phyloP scores from a whole-genome alignment of 2,113 vertebrate species.

The Callipepla californica region DNA sequence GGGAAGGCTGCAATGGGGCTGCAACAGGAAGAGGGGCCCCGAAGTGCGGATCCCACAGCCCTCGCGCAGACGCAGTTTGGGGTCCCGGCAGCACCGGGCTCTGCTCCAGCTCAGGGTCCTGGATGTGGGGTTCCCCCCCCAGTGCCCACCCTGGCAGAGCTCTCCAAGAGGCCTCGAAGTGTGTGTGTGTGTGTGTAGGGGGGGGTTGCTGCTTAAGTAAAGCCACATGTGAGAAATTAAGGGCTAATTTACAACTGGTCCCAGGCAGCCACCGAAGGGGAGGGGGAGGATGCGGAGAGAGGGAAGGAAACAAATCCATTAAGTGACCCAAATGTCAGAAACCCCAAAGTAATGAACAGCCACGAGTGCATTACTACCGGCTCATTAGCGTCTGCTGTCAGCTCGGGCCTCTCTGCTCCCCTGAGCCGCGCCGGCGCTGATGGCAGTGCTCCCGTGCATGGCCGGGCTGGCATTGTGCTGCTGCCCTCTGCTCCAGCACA shows the following conservation, averaged over 20 bases:
- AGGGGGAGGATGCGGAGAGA: neutral
- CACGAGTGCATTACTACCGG: neutral
- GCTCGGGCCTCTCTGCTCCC: neutral
- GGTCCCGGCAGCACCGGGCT: neutral
- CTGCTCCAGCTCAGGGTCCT: neutral
- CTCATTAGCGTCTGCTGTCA: neutral
- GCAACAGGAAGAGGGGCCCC: neutral
- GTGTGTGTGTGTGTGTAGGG: neutral
- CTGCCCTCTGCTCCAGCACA: neutral
- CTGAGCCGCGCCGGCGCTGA: accelerated
- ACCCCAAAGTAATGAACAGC: neutral
- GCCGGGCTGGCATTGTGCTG: neutral
- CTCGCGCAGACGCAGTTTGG: neutral
- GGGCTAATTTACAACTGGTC: neutral
- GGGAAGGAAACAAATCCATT: neutral
- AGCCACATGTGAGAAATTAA: neutral
- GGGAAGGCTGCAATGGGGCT: neutral
- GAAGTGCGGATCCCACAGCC: too few species aligned
- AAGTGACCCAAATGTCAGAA: neutral
- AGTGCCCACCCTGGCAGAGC: too few species aligned
- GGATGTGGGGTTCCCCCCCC: neutral
- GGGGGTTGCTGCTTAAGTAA: neutral
- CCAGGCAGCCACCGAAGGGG: neutral
- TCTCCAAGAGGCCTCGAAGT: neutral
- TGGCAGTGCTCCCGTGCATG: neutral